Evolutionary conservation across 2,113 vertebrate species (phyloP).

Genomic region (Notarius quadriscutis): DNA sequence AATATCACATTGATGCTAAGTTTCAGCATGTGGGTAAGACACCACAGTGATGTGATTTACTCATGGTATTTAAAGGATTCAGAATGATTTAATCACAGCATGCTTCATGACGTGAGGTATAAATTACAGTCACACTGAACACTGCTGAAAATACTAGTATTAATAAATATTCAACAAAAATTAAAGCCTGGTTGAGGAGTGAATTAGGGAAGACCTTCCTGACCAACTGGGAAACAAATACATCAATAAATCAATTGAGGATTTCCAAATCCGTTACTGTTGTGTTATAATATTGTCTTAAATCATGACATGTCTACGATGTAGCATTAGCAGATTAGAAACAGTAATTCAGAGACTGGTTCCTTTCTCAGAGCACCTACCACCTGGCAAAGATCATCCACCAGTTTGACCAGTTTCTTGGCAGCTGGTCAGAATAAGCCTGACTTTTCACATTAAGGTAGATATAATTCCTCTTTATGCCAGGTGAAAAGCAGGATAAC

Average conservation of each 20-base stretch:
- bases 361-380: background rate
- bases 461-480: background rate
- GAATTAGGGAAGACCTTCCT: background rate
- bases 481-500: background rate
- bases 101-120: constrained; percentile 8
- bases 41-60: background rate
- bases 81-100: constrained; percentile 9
- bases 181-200: background rate
- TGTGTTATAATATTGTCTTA: background rate
- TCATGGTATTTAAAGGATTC: constrained; percentile 12
- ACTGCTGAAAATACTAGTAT: background rate
- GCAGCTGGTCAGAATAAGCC: background rate
- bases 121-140: constrained; percentile 6
- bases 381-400: background rate
- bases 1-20: constrained; percentile 21
- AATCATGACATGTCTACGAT: background rate
- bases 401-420: background rate
- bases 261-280: background rate
- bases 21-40: constrained; percentile 27
- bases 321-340: background rate
- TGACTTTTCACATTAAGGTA: background rate
- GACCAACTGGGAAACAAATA: background rate
- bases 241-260: background rate
- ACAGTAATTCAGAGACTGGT: background rate
- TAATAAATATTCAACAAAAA: background rate